Evolutionary conservation across 2,113 vertebrate species (phyloP).

Genomic region (Pygoscelis antarcticus): DNA sequence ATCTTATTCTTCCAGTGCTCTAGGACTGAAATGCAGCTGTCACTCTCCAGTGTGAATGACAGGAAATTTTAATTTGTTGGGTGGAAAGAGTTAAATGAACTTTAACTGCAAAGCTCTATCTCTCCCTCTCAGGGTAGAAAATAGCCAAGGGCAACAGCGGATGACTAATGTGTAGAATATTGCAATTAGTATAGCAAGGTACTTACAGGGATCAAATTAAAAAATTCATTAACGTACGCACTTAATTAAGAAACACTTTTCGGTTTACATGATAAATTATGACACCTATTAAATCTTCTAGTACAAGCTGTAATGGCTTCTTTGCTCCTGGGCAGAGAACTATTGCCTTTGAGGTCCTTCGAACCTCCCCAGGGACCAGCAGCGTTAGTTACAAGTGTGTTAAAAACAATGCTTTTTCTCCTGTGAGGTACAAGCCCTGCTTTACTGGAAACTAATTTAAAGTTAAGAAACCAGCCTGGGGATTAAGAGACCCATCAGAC

Average conservation of each 20-base stretch:
- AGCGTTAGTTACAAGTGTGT: conserved; percentile 77
- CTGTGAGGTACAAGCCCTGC: conserved; percentile 9
- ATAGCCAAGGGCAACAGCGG: conserved; percentile 99
- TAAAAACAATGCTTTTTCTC: conserved; percentile 72
- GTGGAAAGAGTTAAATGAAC: conserved; percentile 92
- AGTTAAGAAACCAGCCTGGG: conserved; percentile 46
- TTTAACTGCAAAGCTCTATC: conserved; percentile 85
- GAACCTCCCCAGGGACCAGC: conserved; percentile 82
- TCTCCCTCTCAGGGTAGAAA: conserved; percentile 88
- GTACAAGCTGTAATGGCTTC: conserved; percentile 93
- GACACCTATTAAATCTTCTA: conserved; percentile 99
- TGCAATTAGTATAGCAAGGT: conserved; percentile 99
- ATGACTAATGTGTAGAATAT: conserved; percentile 99
- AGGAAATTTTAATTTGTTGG: conserved; percentile 79
- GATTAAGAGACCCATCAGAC: not conserved
- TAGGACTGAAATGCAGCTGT: conserved; percentile 48
- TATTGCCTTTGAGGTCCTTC: conserved; percentile 86
- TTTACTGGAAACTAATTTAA: conserved; percentile 58
- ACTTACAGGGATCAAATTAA: conserved; percentile 99
- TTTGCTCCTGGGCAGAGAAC: conserved; percentile 89
- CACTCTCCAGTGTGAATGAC: conserved; percentile 45
- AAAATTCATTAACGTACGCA: conserved; percentile 99
- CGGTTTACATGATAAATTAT: conserved; percentile 99
- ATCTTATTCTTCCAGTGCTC: not conserved
- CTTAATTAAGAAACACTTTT: conserved; percentile 99